phyloP scores from a whole-genome alignment of 2,888 invertebrate genomes.

The Melinaea marsaeus region DNA sequence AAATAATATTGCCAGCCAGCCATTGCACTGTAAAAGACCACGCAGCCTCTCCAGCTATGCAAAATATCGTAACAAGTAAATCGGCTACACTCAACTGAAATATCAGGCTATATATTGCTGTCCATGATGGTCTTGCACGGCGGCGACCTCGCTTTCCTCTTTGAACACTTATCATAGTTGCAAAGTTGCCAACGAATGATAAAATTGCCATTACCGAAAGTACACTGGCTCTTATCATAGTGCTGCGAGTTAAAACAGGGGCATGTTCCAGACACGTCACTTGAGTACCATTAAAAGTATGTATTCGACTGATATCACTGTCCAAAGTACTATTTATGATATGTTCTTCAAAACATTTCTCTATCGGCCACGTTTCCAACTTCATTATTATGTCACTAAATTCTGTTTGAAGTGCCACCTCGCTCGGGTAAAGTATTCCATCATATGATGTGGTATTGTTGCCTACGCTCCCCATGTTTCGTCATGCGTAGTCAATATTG shows the following conservation, averaged over 20 bases:
- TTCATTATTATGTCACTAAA: constrained; percentile 41
- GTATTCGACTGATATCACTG: constrained; percentile 45
- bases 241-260: constrained; percentile 80
- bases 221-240: constrained; percentile 81
- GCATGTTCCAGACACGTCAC: constrained; percentile 80
- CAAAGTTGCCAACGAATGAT: constrained; percentile 85
- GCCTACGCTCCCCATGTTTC: constrained; percentile 69
- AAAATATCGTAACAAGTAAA: constrained; percentile 87
- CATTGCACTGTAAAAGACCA: constrained; percentile 90
- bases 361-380: constrained; percentile 51
- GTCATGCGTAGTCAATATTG: constrained; percentile 55
- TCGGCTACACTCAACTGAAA: constrained; percentile 90
- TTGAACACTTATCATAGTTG: constrained; percentile 86
- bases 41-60: constrained; percentile 87
- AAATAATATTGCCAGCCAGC: constrained; percentile 86
- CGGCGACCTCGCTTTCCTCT: constrained; percentile 78
- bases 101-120: constrained; percentile 86
- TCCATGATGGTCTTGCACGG: constrained; percentile 80
- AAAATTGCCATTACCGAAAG: constrained; percentile 83
- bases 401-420: constrained; percentile 46
- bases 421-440: constrained; percentile 43
- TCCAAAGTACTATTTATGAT: constrained; percentile 48
- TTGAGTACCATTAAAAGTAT: constrained; percentile 54
- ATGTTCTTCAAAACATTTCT: constrained; percentile 54
- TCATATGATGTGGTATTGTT: constrained; percentile 73